Base-by-base conservation (phyloP, 2,113 vertebrate species). In the Gila orcuttii region DNA sequence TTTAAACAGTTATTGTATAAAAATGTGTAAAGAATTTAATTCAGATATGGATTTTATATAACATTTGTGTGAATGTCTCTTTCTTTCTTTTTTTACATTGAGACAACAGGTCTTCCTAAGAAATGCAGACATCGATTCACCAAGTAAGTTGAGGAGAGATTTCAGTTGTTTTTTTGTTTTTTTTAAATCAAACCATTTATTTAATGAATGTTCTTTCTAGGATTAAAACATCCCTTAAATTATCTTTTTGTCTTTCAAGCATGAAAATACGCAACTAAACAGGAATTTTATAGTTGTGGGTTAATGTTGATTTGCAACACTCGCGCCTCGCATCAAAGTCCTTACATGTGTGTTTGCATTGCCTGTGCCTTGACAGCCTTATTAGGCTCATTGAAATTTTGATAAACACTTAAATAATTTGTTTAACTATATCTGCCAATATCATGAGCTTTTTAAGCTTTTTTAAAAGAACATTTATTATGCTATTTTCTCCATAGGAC, bases 51-150 rank as follows among this genome's bases (percentile, higher is more conserved):
- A 75, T 75, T 75, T 75, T 75, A 25, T 42, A 3, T 25, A 47
- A n/a, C n/a, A 47, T 45, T 45, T 50, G 55, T 57, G 6, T 21
- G 52, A 50, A 50, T 9, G 33, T 1, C 21, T 73, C 68, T 17
- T 36, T 5, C 0, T 76, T 2, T 69, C 28, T 9, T 68, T 39
- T 42, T 71, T 66, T 47, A 52, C 62, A 71, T 59, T 76, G 31
- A 9, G 8, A 25, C 45, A 57, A 50, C 83, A 95, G 95, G 93
- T 55, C 90, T 95, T 2, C 93, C 94, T 8, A 95, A 92, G 88
- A 95, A 95, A 89, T 95, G 95, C 86, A 89, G 86, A 6, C 95
- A 95, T 87, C 89, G 69, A 55, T 93, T 94, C 85, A 45, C 13
- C 11, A 95, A 91, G 95, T 95, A 87, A 93, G 91, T 93, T 47